Conservation (phyloP, 2,113 vertebrate genomes). For the Nycticryphes semicollaris region DNA sequence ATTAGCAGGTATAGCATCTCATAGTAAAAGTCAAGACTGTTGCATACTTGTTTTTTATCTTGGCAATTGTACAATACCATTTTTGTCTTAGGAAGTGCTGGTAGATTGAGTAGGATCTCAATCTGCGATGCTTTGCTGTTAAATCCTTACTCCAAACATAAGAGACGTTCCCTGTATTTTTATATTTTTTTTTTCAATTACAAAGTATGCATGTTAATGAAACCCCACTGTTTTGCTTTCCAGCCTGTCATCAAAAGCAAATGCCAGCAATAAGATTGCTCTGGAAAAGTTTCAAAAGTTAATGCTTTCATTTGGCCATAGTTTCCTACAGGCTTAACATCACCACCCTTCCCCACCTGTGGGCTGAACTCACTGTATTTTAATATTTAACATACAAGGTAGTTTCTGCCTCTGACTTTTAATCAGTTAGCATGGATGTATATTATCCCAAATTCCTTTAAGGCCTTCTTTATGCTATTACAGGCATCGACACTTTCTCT, state of each 20-base stretch:
- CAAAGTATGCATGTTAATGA: neutral
- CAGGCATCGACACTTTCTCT: neutral
- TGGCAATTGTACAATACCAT: neutral
- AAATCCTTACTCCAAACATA: neutral
- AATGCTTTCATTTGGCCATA: neutral
- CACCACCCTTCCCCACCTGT: neutral
- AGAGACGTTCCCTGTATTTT: neutral
- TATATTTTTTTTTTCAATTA: neutral
- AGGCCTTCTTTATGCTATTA: neutral
- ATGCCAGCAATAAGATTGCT: neutral
- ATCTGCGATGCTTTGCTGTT: neutral
- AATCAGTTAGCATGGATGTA: neutral
- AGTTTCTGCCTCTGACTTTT: neutral
- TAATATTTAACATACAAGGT: neutral
- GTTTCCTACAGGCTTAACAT: neutral
- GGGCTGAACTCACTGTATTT: neutral
- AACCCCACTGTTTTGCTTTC: neutral
- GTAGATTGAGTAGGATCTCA: neutral
- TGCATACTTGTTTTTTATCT: neutral
- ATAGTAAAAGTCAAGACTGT: neutral
- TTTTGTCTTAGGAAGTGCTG: neutral
- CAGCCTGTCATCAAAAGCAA: neutral
- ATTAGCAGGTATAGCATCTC: neutral
- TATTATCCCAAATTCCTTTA: neutral
- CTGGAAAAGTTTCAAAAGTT: neutral